Conservation (phyloP, 2,797 vertebrate species). For the Melanotaenia boesemani region DNA sequence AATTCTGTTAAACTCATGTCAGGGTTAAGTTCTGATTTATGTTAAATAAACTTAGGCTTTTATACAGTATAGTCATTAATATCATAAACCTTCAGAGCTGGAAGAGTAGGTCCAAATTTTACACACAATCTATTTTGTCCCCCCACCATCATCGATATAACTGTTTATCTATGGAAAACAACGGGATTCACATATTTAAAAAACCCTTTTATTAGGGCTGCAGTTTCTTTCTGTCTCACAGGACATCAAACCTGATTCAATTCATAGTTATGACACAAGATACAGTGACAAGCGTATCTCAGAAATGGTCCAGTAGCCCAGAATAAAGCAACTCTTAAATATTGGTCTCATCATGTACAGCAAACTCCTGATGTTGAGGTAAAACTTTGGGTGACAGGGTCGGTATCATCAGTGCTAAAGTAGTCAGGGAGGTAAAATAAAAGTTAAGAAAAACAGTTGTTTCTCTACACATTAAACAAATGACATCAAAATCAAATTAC, state of each 20-base stretch:
- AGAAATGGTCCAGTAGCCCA: background rate
- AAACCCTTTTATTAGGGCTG: too few relatives aligned
- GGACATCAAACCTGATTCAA: constrained; percentile 12
- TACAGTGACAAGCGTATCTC: background rate
- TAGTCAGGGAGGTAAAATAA: too few relatives aligned
- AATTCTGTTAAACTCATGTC: background rate
- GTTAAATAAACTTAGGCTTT: constrained; percentile 5
- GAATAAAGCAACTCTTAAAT: constrained; percentile 20
- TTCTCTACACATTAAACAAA: too few relatives aligned
- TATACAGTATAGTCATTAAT: constrained; percentile 17
- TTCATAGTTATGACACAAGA: constrained; percentile 34
- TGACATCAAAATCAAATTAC: too few relatives aligned
- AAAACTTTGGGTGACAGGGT: background rate
- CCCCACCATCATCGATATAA: background rate
- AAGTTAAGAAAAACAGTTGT: too few relatives aligned
- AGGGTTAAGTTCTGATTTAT: background rate
- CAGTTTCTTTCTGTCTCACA: constrained; percentile 22
- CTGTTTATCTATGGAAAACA: background rate
- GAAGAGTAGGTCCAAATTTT: background rate
- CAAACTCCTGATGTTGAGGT: background rate
- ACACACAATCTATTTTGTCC: background rate
- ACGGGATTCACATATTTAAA: background rate
- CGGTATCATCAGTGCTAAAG: background rate
- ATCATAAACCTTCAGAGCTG: background rate
- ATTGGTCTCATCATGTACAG: constrained; percentile 8